Base-by-base conservation (phyloP, 2,797 vertebrate genomes). In the Huso huso region DNA sequence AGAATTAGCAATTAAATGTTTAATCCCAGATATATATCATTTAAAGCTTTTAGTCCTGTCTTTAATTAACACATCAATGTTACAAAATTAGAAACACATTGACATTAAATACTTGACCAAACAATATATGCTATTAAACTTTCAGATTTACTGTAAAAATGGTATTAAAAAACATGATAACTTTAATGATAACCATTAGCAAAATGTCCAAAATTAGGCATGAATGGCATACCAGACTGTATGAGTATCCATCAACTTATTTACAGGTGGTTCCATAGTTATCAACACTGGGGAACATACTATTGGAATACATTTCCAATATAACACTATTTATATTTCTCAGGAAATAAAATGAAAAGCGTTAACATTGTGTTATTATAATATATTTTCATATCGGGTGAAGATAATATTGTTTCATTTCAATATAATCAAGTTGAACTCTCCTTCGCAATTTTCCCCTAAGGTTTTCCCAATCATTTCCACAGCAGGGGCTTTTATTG, bases 401-500 rank as follows among this genome's bases (percentile, higher is more conserved):
- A 61, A 87, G 86, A 87, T 89, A 89, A 90, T 88, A 89, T 88
- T 87, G 83, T 87, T 90, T 87, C 85, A 87, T 90, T 89, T 86
- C 87, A 89, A 87, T 87, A 88, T 89, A 89, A 91, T 89, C 88
- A 91, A 88, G 83, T 84, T 86, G 86, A 83, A 85, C 84, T 88
- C 86, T 86, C 86, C 85, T 88, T 91, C 88, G 87, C 86, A 88
- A 91, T 67, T 61, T 67, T 49, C 66, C 66, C 60, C 66, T 61
- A 67, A 67, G 51, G 66, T 49, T 67, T 62, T 67, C 66, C 66
- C 59, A 67, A 67, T 67, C 66, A 61, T 67, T 13, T 51, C 49
- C 66, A 61, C 66, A 67, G 66, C 59, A 62, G 66, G 66, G 59
- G 66, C 58, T 62, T 67, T 61, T 67, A 49, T 37, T 57, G 59